Percentiles rank a stretch among this genome's conserved stretches.
These are phyloP conservation scores for Acronicta alni DNA, from an alignment of 2,888 invertebrate genomes.

Conservation along the genomic window DNA sequence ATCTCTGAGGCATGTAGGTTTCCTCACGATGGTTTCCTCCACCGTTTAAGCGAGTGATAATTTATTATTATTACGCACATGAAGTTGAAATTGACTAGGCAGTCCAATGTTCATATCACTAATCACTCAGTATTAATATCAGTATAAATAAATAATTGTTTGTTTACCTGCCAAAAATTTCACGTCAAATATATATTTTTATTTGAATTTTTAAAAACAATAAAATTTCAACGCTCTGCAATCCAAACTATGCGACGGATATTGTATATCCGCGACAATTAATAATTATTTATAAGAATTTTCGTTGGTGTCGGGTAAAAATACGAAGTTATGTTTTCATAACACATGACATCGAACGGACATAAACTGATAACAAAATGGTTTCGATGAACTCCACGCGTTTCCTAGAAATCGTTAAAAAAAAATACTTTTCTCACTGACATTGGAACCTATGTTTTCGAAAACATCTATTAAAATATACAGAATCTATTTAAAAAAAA, in stretches of 20 bases:
- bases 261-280: constrained; percentile 58
- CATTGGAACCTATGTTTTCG: not conserved
- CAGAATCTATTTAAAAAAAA: too few species aligned
- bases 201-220: too few species aligned
- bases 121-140: too few species aligned
- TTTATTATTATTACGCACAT: too few species aligned
- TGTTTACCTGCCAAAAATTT: too few species aligned
- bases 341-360: constrained; percentile 71
- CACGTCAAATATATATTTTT: too few species aligned
- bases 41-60: too few species aligned
- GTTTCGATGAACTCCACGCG: constrained; percentile 45
- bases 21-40: too few species aligned
- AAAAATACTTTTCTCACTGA: constrained; percentile 30
- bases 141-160: too few species aligned
- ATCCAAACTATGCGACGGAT: constrained; percentile 49
- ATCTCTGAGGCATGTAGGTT: too few species aligned
- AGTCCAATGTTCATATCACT: too few species aligned
- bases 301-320: constrained; percentile 66
- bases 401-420: constrained; percentile 48
- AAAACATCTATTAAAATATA: not conserved
- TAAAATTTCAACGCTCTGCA: not conserved
- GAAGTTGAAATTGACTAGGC: too few species aligned
- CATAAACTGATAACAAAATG: constrained; percentile 58
- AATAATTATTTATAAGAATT: constrained; percentile 63
- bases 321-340: constrained; percentile 71